Evolutionary conservation across 2,888 invertebrate species (phyloP), one percentile per base, ranked within the genome.

Genomic region (Ophraella communa): DNA sequence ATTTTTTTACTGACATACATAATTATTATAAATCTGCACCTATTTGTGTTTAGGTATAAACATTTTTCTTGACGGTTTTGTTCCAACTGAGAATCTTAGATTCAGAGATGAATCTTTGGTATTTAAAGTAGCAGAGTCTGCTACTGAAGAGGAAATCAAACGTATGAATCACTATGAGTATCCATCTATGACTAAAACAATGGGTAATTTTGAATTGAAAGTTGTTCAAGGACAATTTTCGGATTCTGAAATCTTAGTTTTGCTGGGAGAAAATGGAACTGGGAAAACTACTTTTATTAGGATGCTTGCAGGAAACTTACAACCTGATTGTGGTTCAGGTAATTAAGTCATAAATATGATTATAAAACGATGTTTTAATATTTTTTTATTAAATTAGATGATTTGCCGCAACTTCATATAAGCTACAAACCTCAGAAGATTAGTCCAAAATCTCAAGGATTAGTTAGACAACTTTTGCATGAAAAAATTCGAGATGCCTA

Each of bases 371-470:
- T 27, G 14, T 20, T 59, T 33, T 10, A n/a, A n/a, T n/a, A n/a
- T n/a, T n/a, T n/a, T n/a, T n/a, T n/a, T n/a, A n/a, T n/a, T n/a
- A n/a, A n/a, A n/a, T n/a, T n/a, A 82, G 92, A 87, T 44, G 89
- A 89, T 70, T 85, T 95, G 66, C 98, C 98, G 0, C 91, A 93
- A 76, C 84, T 99, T 71, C 95, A 98, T 83, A 97, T 99, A 80
- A 98, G 98, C 83, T 99, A 99, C 87, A 99, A 99, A 83, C 99
- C 99, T 47, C 99, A 99, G 86, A 99, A 98, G 84, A 99, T 99
- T 82, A 97, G 97, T 72, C 99, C 99, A 3, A 98, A 96, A 84
- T 95, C 94, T 62, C 93, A 94, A 79, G 96, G 96, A 45, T 88
- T 93, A 66, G 99, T 99, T 3, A 88, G 96, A 51, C 92, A 93